Evolutionary conservation across 2,888 invertebrate species (phyloP).

Genomic region (Smittia aterrima): DNA sequence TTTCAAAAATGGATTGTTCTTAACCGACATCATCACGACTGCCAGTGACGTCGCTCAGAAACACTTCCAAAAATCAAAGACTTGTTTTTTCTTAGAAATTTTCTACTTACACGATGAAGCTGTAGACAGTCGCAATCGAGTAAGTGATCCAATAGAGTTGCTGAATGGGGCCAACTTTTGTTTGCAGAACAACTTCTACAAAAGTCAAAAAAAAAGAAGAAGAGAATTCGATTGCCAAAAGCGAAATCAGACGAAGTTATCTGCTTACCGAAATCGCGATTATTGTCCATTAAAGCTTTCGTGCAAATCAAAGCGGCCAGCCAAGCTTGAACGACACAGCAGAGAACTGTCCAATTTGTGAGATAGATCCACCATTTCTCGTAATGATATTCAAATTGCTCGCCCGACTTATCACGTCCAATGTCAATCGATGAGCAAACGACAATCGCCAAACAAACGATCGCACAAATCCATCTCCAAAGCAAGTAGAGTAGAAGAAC

Average conservation of each 20-base stretch:
- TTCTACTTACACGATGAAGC: slow-evolving; percentile 49
- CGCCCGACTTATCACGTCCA: slow-evolving; percentile 51
- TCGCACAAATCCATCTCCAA: slow-evolving; percentile 55
- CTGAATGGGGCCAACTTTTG: slow-evolving; percentile 52
- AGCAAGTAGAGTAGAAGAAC: slow-evolving; percentile 51
- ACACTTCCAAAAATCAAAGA: too few species aligned
- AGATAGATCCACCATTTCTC: slow-evolving; percentile 56
- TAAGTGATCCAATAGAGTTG: slow-evolving; percentile 53
- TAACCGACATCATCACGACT: too few species aligned
- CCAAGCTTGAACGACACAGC: slow-evolving; percentile 52
- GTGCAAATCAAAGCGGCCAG: slow-evolving; percentile 55
- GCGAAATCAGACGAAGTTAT: neutral
- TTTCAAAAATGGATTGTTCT: neutral
- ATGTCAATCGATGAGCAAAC: slow-evolving; percentile 54
- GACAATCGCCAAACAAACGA: slow-evolving; percentile 53
- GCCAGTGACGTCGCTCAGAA: too few species aligned
- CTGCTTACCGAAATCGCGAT: slow-evolving; percentile 50
- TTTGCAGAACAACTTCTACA: slow-evolving; percentile 46
- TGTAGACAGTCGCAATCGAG: slow-evolving; percentile 54
- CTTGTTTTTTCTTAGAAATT: neutral
- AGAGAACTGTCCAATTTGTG: slow-evolving; percentile 54
- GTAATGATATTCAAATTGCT: slow-evolving; percentile 52
- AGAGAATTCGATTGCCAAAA: neutral
- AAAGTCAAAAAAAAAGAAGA: neutral
- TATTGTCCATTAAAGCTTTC: slow-evolving; percentile 55